Evolutionary conservation across 1,140 invertebrate genomes (phyloP), one percentile per base, ranked within the genome.

Genomic region (Gonioctena quinquepunctata): DNA sequence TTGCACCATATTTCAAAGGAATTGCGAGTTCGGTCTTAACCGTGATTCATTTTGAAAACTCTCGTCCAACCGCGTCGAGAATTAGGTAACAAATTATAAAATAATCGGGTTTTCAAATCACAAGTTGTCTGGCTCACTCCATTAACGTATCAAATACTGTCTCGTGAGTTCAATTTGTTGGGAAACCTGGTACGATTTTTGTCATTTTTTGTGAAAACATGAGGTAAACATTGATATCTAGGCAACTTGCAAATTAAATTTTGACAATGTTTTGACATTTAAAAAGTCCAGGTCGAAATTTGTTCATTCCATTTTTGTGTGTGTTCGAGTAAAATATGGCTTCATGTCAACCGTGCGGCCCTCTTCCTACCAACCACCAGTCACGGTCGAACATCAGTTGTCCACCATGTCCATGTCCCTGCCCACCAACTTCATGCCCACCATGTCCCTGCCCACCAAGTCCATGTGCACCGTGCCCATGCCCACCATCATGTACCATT

Each of bases 371-470:
- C 2, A 23, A 62, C 11, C 69, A 26, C n/a, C 49, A 28, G 23
- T 57, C 66, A 19, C 62, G 69, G 6, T 76, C 66, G 6, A 74
- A 74, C n/a, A 74, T 71, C 11, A 74, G 63, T 61, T 76, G 74
- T 48, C 69, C 72, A 2, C 70, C 73, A 7, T 71, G 72, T 65
- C 68, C 64, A 5, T 60, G 61, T 63, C 64, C 48, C 3, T 5
- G 16, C 8, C 33, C 16, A 3, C n/a, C n/a, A n/a, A n/a, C n/a
- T n/a, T 62, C 23, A 7, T 65, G 62, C 27, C 63, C 69, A 42
- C 74, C 74, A 11, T 75, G 67, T 56, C 63, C 66, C 19, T 25
- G 21, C 16, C 48, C 8, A 22, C n/a, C n/a, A n/a, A n/a, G n/a
- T n/a, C n/a, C n/a, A n/a, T n/a, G n/a, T n/a, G n/a, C 33, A 18